phyloP scores from a whole-genome alignment of 2,888 invertebrate genomes.

The Thyatira batis region DNA sequence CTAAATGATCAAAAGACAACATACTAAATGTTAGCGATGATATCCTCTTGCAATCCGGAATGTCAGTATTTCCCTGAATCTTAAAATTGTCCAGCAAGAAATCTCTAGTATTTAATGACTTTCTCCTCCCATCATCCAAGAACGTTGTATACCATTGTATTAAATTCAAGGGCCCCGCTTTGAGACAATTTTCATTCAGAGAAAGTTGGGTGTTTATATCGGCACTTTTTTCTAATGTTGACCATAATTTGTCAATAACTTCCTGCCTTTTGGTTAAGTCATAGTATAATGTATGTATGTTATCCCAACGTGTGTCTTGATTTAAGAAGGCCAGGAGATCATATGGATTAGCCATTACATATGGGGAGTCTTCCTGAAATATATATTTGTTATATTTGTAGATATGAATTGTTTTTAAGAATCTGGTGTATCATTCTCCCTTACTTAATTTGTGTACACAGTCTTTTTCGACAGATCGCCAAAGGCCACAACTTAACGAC shows the following conservation, averaged over 20 bases:
- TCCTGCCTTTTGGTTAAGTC: conserved; percentile 84
- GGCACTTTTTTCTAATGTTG: conserved; percentile 80
- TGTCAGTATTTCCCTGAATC: conserved; percentile 50
- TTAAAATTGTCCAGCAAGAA: conserved; percentile 39
- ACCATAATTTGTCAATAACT: conserved; percentile 84
- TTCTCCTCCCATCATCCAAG: conserved; percentile 79
- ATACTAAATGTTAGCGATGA: conserved; percentile 74
- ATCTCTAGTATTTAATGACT: conserved; percentile 63
- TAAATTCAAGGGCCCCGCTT: conserved; percentile 84
- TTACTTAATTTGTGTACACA: neutral
- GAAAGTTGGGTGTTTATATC: conserved; percentile 84
- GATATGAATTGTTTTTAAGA: neutral
- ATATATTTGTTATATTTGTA: no score
- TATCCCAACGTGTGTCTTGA: conserved; percentile 86
- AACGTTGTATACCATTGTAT: conserved; percentile 86
- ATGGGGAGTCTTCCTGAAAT: conserved; percentile 87
- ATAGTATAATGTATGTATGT: conserved; percentile 83
- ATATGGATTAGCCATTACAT: conserved; percentile 86
- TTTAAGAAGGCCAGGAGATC: conserved; percentile 89
- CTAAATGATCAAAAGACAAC: conserved; percentile 72
- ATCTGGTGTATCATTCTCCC: neutral
- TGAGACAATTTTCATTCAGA: conserved; percentile 85
- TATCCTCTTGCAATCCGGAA: conserved; percentile 85
- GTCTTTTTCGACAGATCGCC: no score
- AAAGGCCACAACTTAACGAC: no score